Evolutionary conservation across 2,113 vertebrate genomes (phyloP), one percentile per base, ranked within the genome.

Genomic region (Lagopus muta): DNA sequence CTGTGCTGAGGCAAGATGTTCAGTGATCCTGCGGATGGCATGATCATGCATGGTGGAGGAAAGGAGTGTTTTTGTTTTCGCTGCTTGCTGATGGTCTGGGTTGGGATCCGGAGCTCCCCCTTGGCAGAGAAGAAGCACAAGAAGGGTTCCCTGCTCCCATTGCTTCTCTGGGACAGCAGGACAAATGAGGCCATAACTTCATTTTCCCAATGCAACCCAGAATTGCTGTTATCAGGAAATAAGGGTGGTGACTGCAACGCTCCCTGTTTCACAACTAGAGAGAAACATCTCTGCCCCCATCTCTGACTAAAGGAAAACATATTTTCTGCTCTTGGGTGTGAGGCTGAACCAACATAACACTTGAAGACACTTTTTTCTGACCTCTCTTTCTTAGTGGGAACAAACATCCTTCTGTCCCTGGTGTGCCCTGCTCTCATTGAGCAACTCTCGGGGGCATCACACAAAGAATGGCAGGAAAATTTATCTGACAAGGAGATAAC

Each of bases 371-470:
- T 54, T 66, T 52, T 36, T 5, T 30, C 61, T 64, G 61, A 40
- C 57, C 48, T 77, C 71, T 27, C 3, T 12, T 28, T 4, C 38
- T 73, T 0, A 15, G 27, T 3, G 1, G 22, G 20, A 72, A 4
- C 0, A 0, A 11, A 11, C 17, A 69, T 36, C 21, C 19, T 73
- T 27, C 50, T 70, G 65, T 55, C 32, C 71, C 28, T 1, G 2
- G 10, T 18, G 19, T 43, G 36, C 43, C 52, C 2, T 2, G 24
- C 43, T 78, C 52, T 0, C 0, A 69, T 11, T 0, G 4, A 58
- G 32, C 21, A 66, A 14, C 7, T 27, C 36, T 8, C 0, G 0
- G 30, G 14, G 79, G 28, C n/a, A 71, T 10, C 20, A 17, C 13
- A n/a, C 25, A 32, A 73, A 80, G 40, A 27, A 38, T 36, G 48